These are phyloP conservation scores for Mnemiopsis leidyi DNA, from an alignment of 37 sponge, comb jelly and placozoan species.

Conservation along the genomic window DNA sequence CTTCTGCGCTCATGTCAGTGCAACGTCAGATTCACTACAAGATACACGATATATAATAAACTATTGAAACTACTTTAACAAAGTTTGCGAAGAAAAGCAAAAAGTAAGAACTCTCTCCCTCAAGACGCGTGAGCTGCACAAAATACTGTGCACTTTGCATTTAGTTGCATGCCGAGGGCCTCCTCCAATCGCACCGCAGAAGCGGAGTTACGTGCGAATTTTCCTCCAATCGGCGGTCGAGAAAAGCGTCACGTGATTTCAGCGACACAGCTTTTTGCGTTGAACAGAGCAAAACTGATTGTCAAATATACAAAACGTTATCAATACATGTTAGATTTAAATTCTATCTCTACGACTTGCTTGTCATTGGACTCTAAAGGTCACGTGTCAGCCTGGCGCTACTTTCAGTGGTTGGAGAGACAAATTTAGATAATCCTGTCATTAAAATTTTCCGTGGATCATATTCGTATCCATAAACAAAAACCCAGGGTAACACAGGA, in stretches of 20 bases:
- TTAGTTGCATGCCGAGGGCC: neutral
- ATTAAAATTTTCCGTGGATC: neutral
- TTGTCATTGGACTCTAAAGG: neutral
- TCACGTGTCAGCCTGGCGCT: neutral
- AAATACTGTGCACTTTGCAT: neutral
- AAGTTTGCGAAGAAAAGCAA: neutral
- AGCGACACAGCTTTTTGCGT: neutral
- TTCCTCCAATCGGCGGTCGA: neutral
- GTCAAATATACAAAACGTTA: neutral
- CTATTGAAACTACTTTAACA: neutral
- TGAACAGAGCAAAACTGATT: neutral
- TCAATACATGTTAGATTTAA: conserved; percentile 31
- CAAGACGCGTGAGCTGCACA: neutral
- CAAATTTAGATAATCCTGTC: neutral
- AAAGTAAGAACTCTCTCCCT: neutral
- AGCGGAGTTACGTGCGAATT: neutral
- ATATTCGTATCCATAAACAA: neutral
- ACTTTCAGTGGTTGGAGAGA: neutral
- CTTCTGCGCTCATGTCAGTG: neutral
- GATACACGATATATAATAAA: neutral
- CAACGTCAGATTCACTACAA: neutral
- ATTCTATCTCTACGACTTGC: neutral
- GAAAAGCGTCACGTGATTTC: neutral
- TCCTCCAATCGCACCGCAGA: neutral
- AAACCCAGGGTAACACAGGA: neutral